Evolutionary conservation across 2,797 vertebrate genomes (phyloP).

Genomic region (Myiothlypis coronata): DNA sequence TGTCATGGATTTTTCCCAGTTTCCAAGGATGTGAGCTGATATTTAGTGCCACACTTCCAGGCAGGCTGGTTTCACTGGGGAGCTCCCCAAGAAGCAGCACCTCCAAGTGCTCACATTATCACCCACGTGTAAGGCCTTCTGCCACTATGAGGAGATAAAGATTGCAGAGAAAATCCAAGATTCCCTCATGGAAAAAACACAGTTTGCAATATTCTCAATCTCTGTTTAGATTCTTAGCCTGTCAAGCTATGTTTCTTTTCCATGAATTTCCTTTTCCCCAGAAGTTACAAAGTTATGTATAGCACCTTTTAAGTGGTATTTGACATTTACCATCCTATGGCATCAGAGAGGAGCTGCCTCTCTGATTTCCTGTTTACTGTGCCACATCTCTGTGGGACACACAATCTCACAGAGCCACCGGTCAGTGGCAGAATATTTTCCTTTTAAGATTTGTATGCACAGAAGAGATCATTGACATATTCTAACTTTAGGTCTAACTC

Average conservation of each 20-base stretch:
- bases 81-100: neutral
- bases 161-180: neutral
- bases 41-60: neutral
- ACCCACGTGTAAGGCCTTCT: neutral
- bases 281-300: neutral
- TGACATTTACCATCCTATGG: neutral
- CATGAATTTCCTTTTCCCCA: neutral
- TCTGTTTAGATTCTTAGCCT: neutral
- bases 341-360: neutral
- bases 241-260: neutral
- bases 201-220: neutral
- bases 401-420: neutral
- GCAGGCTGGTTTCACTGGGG: neutral
- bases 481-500: slow-evolving; percentile 22
- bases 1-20: rapidly evolving
- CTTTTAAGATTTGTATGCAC: neutral
- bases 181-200: neutral
- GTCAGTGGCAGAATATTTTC: neutral
- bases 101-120: neutral
- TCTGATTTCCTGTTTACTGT: slow-evolving; percentile 32
- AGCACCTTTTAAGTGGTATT: neutral
- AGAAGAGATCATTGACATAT: slow-evolving; percentile 21
- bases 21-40: neutral
- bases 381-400: slow-evolving; percentile 9
- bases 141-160: neutral